Conservation (phyloP, 2,113 vertebrate species). For the Ovis aries region DNA sequence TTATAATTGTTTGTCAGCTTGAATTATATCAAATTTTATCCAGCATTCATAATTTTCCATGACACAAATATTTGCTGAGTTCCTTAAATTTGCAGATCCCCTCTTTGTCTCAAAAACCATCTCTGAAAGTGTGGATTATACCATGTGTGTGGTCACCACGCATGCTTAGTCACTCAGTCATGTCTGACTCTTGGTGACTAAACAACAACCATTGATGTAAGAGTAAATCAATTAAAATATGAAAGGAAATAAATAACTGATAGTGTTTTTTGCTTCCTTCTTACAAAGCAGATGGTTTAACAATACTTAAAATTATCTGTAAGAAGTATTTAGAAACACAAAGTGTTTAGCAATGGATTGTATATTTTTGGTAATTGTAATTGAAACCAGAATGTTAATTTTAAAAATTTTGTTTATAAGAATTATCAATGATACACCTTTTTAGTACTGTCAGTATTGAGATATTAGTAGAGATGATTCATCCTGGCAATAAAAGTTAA, state of each 20-base stretch:
- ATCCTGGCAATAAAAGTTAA: not conserved
- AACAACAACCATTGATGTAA: not conserved
- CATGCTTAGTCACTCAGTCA: rapidly evolving
- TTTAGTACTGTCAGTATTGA: not conserved
- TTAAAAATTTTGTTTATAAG: not conserved
- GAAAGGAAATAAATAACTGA: not conserved
- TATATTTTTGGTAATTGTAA: not conserved
- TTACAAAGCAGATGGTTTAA: not conserved
- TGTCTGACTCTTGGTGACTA: not conserved
- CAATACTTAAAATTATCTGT: not conserved
- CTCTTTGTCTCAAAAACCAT: not conserved
- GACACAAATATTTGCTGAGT: not conserved
- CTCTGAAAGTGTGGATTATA: not conserved
- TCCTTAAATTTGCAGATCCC: not conserved
- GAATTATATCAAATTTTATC: not conserved
- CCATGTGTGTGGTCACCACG: not conserved
- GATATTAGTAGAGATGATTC: not conserved
- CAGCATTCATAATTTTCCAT: not conserved
- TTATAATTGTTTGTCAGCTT: not conserved
- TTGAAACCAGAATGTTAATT: not conserved
- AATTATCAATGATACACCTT: not conserved
- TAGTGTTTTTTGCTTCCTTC: not conserved
- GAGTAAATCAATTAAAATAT: not conserved
- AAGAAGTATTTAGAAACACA: not conserved
- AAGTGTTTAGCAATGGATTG: not conserved